These are phyloP conservation scores for Mastigias papua DNA, from an alignment of 30 jellyfish, hydroid and myxozoan species.

Conservation along the genomic window DNA sequence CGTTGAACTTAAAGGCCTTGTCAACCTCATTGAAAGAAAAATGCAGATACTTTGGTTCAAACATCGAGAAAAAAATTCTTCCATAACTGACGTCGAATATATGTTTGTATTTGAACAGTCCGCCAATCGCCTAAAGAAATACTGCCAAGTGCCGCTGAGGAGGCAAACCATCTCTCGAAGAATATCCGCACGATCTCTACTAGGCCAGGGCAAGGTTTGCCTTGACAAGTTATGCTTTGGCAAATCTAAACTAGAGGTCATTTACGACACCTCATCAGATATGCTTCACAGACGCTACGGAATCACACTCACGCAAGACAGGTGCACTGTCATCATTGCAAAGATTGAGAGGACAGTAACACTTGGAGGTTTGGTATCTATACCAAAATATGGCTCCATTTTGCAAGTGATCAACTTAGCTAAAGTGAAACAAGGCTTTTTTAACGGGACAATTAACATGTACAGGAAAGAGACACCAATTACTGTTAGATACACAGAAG, in stretches of 20 bases:
- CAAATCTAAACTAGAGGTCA: not conserved
- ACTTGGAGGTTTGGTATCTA: slow-evolving; percentile 29
- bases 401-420: slow-evolving; percentile 1
- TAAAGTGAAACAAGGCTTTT: slow-evolving; percentile 8
- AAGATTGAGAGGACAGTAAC: not conserved
- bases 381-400: slow-evolving; percentile 18
- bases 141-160: not conserved
- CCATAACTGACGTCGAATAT: not conserved
- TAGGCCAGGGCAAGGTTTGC: slow-evolving; percentile 49
- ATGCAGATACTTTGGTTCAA: not conserved
- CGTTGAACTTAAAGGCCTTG: not conserved
- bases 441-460: slow-evolving; percentile 41
- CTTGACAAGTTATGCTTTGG: slow-evolving; percentile 33
- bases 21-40: not conserved
- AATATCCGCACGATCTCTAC: not conserved
- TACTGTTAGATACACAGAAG: slow-evolving; percentile 15
- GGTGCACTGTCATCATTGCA: slow-evolving; percentile 3
- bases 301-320: not conserved
- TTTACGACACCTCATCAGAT: slow-evolving; percentile 5
- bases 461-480: slow-evolving; percentile 16
- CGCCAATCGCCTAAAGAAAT: not conserved
- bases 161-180: not conserved
- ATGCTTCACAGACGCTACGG: not conserved
- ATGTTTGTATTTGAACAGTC: not conserved
- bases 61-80: not conserved